Evolutionary conservation across 2,888 invertebrate species (phyloP).

Genomic region (Baccha elongata): DNA sequence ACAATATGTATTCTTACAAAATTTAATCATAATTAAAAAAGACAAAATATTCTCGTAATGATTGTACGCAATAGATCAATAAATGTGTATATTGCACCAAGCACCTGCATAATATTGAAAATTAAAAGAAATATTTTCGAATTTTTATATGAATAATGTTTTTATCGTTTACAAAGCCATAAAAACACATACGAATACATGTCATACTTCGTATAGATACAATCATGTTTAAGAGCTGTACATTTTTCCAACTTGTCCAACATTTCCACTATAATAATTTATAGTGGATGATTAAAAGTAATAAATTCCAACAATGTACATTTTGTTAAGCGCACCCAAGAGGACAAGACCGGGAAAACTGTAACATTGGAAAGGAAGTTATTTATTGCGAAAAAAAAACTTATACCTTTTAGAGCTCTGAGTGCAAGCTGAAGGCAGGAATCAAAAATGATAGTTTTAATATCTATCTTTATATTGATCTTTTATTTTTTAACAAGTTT

Average conservation of each 20-base stretch:
- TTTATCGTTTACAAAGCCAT: constrained; percentile 5
- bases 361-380: constrained; percentile 12
- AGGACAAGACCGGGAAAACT: constrained; percentile 6
- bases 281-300: constrained; percentile 28
- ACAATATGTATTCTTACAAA: too few species aligned
- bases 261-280: constrained; percentile 24
- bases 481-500: not conserved
- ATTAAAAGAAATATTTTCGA: too few species aligned
- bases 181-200: not conserved
- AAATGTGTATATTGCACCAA: too few species aligned
- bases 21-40: too few species aligned
- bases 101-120: too few species aligned
- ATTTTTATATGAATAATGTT: not conserved
- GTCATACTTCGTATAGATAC: not conserved
- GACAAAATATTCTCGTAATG: too few species aligned
- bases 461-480: constrained; percentile 19
- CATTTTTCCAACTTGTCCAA: constrained; percentile 2
- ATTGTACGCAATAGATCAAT: too few species aligned
- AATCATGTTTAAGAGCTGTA: not conserved
- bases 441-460: constrained; percentile 16
- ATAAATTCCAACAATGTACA: constrained; percentile 12
- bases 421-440: too few species aligned
- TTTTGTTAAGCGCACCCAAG: constrained; percentile 7
- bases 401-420: not conserved
- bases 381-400: constrained; percentile 14